Evolutionary conservation across 1,140 invertebrate species (phyloP).

Genomic region (Sycobia sp.): DNA sequence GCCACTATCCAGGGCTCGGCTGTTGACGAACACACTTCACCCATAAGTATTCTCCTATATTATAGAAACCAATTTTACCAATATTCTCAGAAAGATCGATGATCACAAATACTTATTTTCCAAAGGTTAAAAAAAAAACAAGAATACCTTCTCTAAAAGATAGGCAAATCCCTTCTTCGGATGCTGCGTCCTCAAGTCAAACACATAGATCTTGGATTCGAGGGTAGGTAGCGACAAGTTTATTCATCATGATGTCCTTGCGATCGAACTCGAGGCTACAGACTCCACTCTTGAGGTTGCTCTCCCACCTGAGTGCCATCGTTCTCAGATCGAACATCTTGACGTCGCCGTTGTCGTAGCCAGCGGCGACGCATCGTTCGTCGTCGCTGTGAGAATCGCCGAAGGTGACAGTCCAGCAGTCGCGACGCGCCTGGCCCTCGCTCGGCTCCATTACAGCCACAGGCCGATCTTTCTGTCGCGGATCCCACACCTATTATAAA

Average conservation of each 20-base stretch:
- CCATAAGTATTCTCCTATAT: no score
- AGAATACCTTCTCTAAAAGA: conserved; percentile 77
- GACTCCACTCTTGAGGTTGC: conserved; percentile 92
- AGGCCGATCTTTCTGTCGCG: conserved; percentile 83
- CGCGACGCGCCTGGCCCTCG: conserved; percentile 69
- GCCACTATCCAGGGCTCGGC: no score
- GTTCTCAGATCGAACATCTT: conserved; percentile 92
- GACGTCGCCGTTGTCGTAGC: conserved; percentile 96
- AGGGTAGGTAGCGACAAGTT: conserved; percentile 87
- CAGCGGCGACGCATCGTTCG: conserved; percentile 84
- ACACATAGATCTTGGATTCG: conserved; percentile 91
- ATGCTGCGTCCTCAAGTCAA: conserved; percentile 87
- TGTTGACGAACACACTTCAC: no score
- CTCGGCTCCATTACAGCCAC: conserved; percentile 86
- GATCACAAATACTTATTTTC: no score
- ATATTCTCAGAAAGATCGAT: no score
- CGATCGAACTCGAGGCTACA: conserved; percentile 91
- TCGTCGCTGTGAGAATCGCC: conserved; percentile 86
- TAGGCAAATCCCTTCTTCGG: conserved; percentile 84
- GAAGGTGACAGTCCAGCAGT: conserved; percentile 88
- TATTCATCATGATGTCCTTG: conserved; percentile 94
- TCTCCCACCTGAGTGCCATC: conserved; percentile 87
- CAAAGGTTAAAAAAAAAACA: no score
- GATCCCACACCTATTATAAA: conserved; percentile 96
- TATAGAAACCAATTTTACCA: no score